Percentiles rank a stretch among this genome's conserved stretches.
Conservation (phyloP, 2,888 invertebrate species). For the Platerodrilus igneus region DNA sequence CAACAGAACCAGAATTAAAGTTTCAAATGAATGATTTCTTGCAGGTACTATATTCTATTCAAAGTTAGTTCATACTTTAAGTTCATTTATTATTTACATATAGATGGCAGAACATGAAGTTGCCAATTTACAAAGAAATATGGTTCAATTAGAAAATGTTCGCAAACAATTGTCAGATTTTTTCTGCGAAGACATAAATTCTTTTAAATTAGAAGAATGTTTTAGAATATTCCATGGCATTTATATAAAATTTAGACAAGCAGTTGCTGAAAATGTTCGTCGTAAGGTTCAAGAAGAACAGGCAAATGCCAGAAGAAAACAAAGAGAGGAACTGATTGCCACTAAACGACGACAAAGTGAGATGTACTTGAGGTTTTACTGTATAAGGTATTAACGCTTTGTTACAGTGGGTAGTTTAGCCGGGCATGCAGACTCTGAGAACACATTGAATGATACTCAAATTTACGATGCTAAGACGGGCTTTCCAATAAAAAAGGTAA, state of each 20-base stretch:
- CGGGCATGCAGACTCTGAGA: conserved; percentile 69
- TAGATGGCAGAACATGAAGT: conserved; percentile 78
- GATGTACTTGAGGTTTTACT: background rate
- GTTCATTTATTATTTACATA: background rate
- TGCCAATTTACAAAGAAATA: conserved; percentile 67
- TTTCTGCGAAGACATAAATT: conserved; percentile 87
- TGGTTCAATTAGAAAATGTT: conserved; percentile 77
- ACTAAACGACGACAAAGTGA: conserved; percentile 59
- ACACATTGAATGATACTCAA: conserved; percentile 71
- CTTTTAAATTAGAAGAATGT: conserved; percentile 92
- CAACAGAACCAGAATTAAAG: conserved; percentile 76
- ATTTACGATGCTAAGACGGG: conserved; percentile 69
- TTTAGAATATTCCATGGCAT: conserved; percentile 86
- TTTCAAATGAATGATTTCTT: conserved; percentile 85
- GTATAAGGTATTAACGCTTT: conserved; percentile 8
- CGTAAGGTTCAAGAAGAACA: conserved; percentile 81
- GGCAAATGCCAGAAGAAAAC: conserved; percentile 69
- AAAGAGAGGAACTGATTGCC: conserved; percentile 68
- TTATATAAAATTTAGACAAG: conserved; percentile 80
- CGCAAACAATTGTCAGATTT: conserved; percentile 81
- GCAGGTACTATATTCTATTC: no score
- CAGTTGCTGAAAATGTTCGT: conserved; percentile 79
- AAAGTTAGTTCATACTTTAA: conserved; percentile 22
- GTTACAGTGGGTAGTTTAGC: conserved; percentile 59
- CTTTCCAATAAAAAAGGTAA: conserved; percentile 51